phyloP scores from a whole-genome alignment of 1,140 invertebrate genomes.

The Philotrypesis tridentata region DNA sequence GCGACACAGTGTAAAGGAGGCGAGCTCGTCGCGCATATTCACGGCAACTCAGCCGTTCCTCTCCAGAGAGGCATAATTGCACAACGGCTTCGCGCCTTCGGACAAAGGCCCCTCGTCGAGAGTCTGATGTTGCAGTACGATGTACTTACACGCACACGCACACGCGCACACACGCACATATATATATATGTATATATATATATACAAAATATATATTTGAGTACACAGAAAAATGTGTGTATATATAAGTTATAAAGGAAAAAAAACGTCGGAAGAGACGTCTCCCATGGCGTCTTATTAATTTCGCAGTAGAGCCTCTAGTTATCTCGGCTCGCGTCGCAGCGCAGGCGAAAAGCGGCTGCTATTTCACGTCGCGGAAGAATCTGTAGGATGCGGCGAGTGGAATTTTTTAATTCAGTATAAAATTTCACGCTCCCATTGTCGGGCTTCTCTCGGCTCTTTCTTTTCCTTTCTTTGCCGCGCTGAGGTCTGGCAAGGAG shows the following conservation, averaged over 20 bases:
- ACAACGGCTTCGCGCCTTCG: not conserved
- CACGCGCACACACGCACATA: too few relatives aligned
- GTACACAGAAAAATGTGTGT: too few relatives aligned
- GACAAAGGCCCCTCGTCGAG: not conserved
- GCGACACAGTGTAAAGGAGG: too few relatives aligned
- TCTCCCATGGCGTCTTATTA: not conserved
- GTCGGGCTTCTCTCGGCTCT: not conserved
- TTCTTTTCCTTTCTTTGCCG: not conserved
- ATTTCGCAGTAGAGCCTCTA: not conserved
- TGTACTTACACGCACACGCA: too few relatives aligned
- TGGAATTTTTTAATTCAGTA: constrained; percentile 36
- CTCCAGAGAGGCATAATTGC: not conserved
- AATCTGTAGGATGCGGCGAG: not conserved
- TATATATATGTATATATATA: too few relatives aligned
- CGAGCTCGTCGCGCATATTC: not conserved
- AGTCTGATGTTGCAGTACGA: not conserved
- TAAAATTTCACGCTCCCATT: constrained; percentile 22
- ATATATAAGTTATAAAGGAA: too few relatives aligned
- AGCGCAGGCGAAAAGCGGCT: not conserved
- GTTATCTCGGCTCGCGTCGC: not conserved
- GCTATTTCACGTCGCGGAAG: constrained; percentile 1
- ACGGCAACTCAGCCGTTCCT: not conserved
- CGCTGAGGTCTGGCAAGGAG: not conserved
- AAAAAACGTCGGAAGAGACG: not conserved
- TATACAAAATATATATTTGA: too few relatives aligned